Evolutionary conservation across 2,113 vertebrate species (phyloP), one percentile per base, ranked within the genome.

Genomic region (Platycercus adscitus): DNA sequence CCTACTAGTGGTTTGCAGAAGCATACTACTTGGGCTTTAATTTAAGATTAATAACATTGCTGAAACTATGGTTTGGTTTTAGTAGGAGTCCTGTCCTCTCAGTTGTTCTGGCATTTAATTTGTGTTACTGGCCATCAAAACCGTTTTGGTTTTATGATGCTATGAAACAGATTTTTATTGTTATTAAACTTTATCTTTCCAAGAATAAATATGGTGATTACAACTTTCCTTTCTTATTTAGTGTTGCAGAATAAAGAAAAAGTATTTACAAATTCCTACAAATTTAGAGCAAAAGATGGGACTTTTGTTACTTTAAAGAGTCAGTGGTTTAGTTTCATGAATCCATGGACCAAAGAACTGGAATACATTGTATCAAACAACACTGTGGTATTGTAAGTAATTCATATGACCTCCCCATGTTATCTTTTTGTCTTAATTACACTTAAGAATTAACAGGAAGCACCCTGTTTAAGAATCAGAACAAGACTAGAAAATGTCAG

Each of bases 261-360:
- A 97, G 98, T 99, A 73, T 98, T 98, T 85, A 99, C 99, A 81
- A 98, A 99, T 96, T 98, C 97, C 97, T 99, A 99, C 93, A 99
- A 99, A 96, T 99, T 99, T 95, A 99, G 98, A 98, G 98, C 98
- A 28, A 99, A 99, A 98, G 97, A 98, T 33, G 98, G 99, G 46
- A 99, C 98, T 73, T 99, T 99, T 52, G 97, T 99, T 95, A 99
- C 98, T 53, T 97, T 99, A 76, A 98, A 98, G 98, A 99, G 99
- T 97, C 99, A 98, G 96, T 99, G 99, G 99, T 99, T 99, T 98
- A 99, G 99, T 98, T 99, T 99, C 98, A 98, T 99, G 92, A 99
- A 99, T 96, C 99, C 99, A 5, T 99, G 99, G 99, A 99, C 99
- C 98, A 99, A 99, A 98, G 99, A 99, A 96, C 98, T 99, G 92